A percentile compares a stretch with the other conserved stretches of the same genome.
Conservation (phyloP, 2,113 vertebrate genomes). For the Garra rufa region DNA sequence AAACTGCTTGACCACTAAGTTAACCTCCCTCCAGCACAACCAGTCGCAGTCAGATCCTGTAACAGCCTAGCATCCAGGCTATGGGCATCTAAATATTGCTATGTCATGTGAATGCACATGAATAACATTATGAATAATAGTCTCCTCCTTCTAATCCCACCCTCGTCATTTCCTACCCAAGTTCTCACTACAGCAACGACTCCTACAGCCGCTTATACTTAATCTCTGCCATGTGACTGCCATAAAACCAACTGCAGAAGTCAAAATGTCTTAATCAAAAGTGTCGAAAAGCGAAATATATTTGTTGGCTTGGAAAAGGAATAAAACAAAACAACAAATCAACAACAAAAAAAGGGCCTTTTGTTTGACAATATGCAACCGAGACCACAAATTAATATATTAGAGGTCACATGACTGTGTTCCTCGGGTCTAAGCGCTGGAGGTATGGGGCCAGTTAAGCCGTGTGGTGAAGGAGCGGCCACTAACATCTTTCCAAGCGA, state of each 20-base stretch:
- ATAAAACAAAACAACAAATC: slow-evolving; percentile 12
- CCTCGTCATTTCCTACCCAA: not conserved
- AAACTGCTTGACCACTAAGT: not conserved
- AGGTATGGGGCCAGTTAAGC: slow-evolving; percentile 48
- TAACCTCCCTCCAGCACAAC: not conserved
- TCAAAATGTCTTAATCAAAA: not conserved
- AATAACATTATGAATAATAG: slow-evolving; percentile 16
- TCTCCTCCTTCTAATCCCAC: slow-evolving; percentile 1
- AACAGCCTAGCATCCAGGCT: not conserved
- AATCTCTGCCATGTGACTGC: not conserved
- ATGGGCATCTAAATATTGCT: slow-evolving; percentile 21
- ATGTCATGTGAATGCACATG: not conserved
- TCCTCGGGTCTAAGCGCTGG: slow-evolving; percentile 56
- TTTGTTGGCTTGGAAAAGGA: not conserved
- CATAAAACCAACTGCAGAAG: not conserved
- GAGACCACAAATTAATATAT: slow-evolving; percentile 31
- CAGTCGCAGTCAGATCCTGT: not conserved
- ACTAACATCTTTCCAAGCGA: slow-evolving; percentile 77
- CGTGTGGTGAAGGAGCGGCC: slow-evolving; percentile 63
- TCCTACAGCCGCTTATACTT: not conserved
- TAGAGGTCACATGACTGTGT: slow-evolving; percentile 29
- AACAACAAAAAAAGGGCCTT: slow-evolving; percentile 9
- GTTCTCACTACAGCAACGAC: not conserved
- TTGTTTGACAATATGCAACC: slow-evolving; percentile 1
- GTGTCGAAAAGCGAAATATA: not conserved